A percentile compares a stretch with the other conserved stretches of the same genome.
Conservation (phyloP, 2,113 vertebrate genomes). For the Anoura caudifer region DNA sequence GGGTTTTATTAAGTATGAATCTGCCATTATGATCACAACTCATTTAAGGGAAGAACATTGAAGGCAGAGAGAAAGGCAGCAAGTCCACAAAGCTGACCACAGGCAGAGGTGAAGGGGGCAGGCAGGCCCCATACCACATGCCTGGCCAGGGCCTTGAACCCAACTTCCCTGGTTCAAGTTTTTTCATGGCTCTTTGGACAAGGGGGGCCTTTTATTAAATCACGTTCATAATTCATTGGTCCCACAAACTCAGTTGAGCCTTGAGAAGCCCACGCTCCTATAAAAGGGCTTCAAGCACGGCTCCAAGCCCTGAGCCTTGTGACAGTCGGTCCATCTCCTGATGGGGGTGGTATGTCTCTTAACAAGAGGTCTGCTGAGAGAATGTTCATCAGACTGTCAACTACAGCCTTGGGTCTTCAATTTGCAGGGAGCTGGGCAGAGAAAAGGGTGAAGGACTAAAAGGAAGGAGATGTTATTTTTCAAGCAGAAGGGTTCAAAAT, state of each 20-base stretch:
- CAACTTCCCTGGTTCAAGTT: background rate
- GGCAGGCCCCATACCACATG: background rate
- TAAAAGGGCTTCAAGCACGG: accelerated
- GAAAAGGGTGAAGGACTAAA: background rate
- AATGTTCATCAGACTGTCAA: background rate
- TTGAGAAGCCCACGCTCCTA: background rate
- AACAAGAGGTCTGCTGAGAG: background rate
- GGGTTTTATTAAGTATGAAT: constrained; percentile 20
- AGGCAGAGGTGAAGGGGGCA: background rate
- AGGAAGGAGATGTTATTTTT: background rate
- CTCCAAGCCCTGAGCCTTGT: background rate
- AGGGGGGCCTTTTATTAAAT: background rate
- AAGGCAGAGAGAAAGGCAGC: background rate
- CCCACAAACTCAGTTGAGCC: background rate
- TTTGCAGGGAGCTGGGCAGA: background rate
- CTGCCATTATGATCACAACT: background rate
- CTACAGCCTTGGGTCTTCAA: background rate
- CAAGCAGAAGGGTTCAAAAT: background rate
- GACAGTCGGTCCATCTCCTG: background rate
- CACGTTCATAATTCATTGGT: background rate
- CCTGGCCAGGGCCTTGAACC: background rate
- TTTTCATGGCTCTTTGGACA: background rate
- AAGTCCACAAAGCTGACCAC: background rate
- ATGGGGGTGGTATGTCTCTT: background rate
- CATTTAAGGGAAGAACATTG: background rate